phyloP scores from a whole-genome alignment of 1,140 invertebrate genomes.

The Drosophila santomea region DNA sequence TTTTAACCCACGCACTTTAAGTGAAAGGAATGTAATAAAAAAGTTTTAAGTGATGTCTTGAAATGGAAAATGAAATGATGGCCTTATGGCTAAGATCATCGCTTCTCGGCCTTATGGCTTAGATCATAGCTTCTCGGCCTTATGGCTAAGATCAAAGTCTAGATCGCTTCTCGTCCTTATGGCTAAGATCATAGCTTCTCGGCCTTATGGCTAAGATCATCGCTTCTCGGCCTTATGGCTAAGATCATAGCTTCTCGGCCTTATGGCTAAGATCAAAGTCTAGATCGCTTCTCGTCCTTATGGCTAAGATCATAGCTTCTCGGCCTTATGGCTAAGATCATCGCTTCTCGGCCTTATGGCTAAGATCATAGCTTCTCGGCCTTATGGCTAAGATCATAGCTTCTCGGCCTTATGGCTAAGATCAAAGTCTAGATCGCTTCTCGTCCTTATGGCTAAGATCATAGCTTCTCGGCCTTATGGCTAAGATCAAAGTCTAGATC shows the following conservation, averaged over 20 bases:
- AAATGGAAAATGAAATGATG: too few relatives aligned
- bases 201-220: slow-evolving; percentile 10
- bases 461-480: too few relatives aligned
- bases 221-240: slow-evolving; percentile 85
- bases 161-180: too few relatives aligned
- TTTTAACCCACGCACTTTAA: slow-evolving; percentile 11
- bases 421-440: slow-evolving; percentile 85
- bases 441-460: too few relatives aligned
- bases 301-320: too few relatives aligned
- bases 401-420: slow-evolving; percentile 86
- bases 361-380: slow-evolving; percentile 80
- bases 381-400: slow-evolving; percentile 12
- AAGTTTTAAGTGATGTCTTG: slow-evolving; percentile 6
- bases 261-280: too few relatives aligned
- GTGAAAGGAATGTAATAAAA: background rate
- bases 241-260: slow-evolving; percentile 76
- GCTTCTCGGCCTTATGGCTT: too few relatives aligned
- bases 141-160: slow-evolving; percentile 86
- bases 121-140: slow-evolving; percentile 83
- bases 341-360: slow-evolving; percentile 85
- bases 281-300: too few relatives aligned
- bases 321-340: background rate
- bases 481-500: too few relatives aligned
- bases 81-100: too few relatives aligned
- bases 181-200: too few relatives aligned